These are phyloP conservation scores for Drosophila quadrilineata DNA, from an alignment of 1,140 invertebrate species.

Conservation along the genomic window DNA sequence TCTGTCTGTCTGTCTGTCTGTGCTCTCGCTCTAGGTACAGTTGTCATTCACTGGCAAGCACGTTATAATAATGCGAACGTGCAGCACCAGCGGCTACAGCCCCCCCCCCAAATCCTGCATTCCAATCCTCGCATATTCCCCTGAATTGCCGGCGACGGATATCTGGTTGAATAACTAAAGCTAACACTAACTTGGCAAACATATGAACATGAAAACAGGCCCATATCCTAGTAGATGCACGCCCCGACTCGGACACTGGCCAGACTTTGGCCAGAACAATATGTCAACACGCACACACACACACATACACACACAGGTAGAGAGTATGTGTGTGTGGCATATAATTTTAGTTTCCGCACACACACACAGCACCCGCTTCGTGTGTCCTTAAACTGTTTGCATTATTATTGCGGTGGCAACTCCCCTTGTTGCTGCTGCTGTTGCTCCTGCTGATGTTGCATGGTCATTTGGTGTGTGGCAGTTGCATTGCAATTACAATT, in stretches of 20 bases:
- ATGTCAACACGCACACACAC: slow-evolving; percentile 53
- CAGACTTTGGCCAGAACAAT: slow-evolving; percentile 39
- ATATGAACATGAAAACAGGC: slow-evolving; percentile 72
- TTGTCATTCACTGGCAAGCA: slow-evolving; percentile 60
- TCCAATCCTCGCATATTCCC: too few species aligned
- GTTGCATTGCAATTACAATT: slow-evolving; percentile 79
- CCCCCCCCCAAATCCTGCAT: too few species aligned
- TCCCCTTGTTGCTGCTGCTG: slow-evolving; percentile 24
- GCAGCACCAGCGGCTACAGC: slow-evolving; percentile 28
- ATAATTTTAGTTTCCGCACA: slow-evolving; percentile 73
- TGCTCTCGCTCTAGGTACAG: slow-evolving; percentile 49
- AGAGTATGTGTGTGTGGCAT: slow-evolving; percentile 45
- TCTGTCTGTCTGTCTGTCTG: too few species aligned
- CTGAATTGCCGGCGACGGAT: slow-evolving; percentile 72
- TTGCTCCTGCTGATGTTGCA: slow-evolving; percentile 25
- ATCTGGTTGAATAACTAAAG: slow-evolving; percentile 78
- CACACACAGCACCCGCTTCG: slow-evolving; percentile 1
- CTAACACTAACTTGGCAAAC: slow-evolving; percentile 79
- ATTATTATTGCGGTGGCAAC: slow-evolving; percentile 56
- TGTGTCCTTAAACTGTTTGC: slow-evolving; percentile 69
- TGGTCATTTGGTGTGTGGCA: slow-evolving; percentile 55
- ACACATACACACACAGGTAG: slow-evolving; percentile 34
- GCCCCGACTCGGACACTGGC: background rate
- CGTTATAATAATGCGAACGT: slow-evolving; percentile 74
- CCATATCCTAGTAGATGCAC: slow-evolving; percentile 12